phyloP scores from a whole-genome alignment of 2,113 vertebrate genomes.

The Poeciliopsis retropinna region DNA sequence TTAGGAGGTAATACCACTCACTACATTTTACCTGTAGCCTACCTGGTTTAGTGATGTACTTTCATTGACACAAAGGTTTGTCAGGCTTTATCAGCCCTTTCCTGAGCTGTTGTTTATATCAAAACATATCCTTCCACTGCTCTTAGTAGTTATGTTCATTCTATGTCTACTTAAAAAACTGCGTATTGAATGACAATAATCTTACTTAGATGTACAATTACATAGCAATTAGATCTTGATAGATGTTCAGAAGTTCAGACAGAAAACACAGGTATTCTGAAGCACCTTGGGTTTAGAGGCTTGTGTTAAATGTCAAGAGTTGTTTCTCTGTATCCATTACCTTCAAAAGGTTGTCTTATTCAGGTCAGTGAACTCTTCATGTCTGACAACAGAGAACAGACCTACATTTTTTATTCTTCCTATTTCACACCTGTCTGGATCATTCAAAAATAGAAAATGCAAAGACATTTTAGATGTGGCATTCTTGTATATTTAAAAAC shows the following conservation, averaged over 20 bases:
- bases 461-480: not conserved
- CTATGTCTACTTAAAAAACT: too few species aligned
- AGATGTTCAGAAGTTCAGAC: too few species aligned
- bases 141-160: not conserved
- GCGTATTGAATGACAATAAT: too few species aligned
- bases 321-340: conserved; percentile 23
- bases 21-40: not conserved
- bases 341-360: not conserved
- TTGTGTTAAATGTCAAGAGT: too few species aligned
- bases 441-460: not conserved
- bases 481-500: too few species aligned
- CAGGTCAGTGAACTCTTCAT: conserved; percentile 46
- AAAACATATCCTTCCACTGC: not conserved
- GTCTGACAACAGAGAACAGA: conserved; percentile 17
- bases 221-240: too few species aligned
- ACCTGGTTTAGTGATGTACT: not conserved
- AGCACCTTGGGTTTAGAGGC: too few species aligned
- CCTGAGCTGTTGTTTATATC: not conserved
- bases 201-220: too few species aligned
- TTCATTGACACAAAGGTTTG: not conserved
- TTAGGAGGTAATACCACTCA: not conserved
- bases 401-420: not conserved
- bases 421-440: not conserved
- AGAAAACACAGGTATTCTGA: too few species aligned
- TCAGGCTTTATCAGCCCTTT: not conserved